Evolutionary conservation across 1,140 invertebrate genomes (phyloP), one percentile per base, ranked within the genome.

Genomic region (Ceratosolen solmsi): DNA sequence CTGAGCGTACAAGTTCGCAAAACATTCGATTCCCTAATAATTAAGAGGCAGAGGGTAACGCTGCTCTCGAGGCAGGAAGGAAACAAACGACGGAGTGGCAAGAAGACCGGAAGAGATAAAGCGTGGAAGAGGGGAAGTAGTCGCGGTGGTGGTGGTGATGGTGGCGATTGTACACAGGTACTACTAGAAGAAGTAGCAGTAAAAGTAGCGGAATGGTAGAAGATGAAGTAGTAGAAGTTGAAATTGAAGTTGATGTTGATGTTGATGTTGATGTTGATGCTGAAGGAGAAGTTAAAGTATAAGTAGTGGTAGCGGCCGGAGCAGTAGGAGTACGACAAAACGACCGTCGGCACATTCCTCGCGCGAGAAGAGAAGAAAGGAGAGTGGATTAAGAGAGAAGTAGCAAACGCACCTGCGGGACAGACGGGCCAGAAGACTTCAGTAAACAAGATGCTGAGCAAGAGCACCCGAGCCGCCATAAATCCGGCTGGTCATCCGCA

Each of bases 391-490:
- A 5, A n/a, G 5, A 27, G 25, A 5, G 8, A 60, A 4, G 58
- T 25, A 60, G 20, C 9, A 13, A 58, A 88, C 88, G 82, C 86
- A 92, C 90, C 90, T 91, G 90, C 89, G 85, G 86, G 84, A 86
- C 85, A 88, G 87, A 86, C 87, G 85, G 89, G 87, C 87, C 89
- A 86, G 80, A 91, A 85, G 87, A 90, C 90, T 91, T 92, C 91
- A 88, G 91, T 91, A 90, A 92, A 90, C 89, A 92, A 92, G 86
- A 92, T 89, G 87, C 71, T 56, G 86, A 92, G 89, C 85, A 92
- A 87, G 88, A 92, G 86, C 86, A 92, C 89, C 88, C 91, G 90
- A 87, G 89, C 90, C 90, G 91, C 91, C 91, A 92, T 92, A 91
- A 89, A 91, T 92, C 85, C 84, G 85, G 84, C 33, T 71, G 86